phyloP scores from a whole-genome alignment of 1,140 invertebrate genomes.

The Drosophila novamexicana region DNA sequence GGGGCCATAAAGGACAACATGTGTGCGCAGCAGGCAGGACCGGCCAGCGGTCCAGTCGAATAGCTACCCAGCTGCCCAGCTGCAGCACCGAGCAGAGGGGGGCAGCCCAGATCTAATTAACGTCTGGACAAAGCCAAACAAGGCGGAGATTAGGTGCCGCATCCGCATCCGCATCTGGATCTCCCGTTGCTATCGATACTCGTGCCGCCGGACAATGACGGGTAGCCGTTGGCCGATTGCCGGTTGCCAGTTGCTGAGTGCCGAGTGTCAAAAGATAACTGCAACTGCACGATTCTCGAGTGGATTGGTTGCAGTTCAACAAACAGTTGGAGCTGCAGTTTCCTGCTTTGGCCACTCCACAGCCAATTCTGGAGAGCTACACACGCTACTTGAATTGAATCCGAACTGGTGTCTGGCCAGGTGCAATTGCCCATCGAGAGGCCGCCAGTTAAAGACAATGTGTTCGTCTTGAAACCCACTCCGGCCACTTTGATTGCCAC shows the following conservation, averaged over 20 bases:
- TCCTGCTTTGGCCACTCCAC: conserved; percentile 25
- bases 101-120: conserved; percentile 58
- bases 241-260: conserved; percentile 29
- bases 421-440: conserved; percentile 13
- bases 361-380: conserved; percentile 12
- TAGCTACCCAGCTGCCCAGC: conserved; percentile 48
- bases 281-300: conserved; percentile 51
- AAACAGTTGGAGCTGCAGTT: conserved; percentile 42
- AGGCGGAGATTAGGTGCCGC: neutral
- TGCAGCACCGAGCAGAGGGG: conserved; percentile 1
- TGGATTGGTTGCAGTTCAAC: conserved; percentile 38
- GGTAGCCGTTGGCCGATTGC: conserved; percentile 42
- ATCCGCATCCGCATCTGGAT: neutral
- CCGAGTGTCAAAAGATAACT: conserved; percentile 51
- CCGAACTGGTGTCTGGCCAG: conserved; percentile 6
- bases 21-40: conserved; percentile 67
- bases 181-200: conserved; percentile 17
- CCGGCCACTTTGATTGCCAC: conserved; percentile 10
- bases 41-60: conserved; percentile 13
- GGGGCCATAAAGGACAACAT: conserved; percentile 59
- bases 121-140: conserved; percentile 29
- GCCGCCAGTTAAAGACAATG: conserved; percentile 23
- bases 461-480: conserved; percentile 4
- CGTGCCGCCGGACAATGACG: conserved; percentile 69
- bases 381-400: conserved; percentile 49